These are phyloP conservation scores for Megaustenia siamemsis DNA, from an alignment of 2,888 invertebrate species.

Conservation along the genomic window DNA sequence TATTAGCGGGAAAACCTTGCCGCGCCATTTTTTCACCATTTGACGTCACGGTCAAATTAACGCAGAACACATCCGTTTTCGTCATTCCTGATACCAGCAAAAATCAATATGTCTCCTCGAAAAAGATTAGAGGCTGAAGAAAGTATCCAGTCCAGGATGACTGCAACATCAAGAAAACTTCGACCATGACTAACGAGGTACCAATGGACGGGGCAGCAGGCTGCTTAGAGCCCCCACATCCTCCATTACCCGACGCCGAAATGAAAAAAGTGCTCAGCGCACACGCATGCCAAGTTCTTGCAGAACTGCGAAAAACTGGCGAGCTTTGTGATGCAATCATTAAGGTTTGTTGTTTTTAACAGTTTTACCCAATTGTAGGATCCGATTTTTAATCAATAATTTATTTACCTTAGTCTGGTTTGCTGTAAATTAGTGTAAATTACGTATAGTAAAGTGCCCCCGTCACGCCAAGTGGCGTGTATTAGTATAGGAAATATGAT, in stretches of 20 bases:
- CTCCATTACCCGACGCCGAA: conserved; percentile 44
- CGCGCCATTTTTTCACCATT: background rate
- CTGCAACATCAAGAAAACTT: conserved; percentile 44
- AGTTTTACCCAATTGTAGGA: too few species aligned
- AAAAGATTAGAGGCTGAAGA: conserved; percentile 19
- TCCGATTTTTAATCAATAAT: too few species aligned
- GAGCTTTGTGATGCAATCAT: conserved; percentile 92
- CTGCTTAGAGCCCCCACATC: conserved; percentile 44
- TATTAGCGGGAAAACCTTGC: background rate
- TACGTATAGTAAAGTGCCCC: too few species aligned
- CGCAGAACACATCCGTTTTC: conserved; percentile 42
- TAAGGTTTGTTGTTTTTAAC: conserved; percentile 81
- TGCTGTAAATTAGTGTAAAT: too few species aligned
- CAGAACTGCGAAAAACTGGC: conserved; percentile 89
- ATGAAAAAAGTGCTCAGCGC: conserved; percentile 87
- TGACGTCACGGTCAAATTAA: conserved; percentile 31
- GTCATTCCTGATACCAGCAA: conserved; percentile 44
- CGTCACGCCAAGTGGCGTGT: too few species aligned
- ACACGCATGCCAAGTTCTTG: conserved; percentile 90
- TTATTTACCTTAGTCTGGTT: too few species aligned
- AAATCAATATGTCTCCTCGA: conserved; percentile 48
- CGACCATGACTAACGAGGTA: conserved; percentile 44
- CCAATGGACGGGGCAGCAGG: conserved; percentile 49
- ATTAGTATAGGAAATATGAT: too few species aligned
- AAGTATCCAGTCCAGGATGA: conserved; percentile 40